These are phyloP conservation scores for Sciurus niger DNA, from an alignment of 2,113 vertebrate genomes.

Conservation along the genomic window DNA sequence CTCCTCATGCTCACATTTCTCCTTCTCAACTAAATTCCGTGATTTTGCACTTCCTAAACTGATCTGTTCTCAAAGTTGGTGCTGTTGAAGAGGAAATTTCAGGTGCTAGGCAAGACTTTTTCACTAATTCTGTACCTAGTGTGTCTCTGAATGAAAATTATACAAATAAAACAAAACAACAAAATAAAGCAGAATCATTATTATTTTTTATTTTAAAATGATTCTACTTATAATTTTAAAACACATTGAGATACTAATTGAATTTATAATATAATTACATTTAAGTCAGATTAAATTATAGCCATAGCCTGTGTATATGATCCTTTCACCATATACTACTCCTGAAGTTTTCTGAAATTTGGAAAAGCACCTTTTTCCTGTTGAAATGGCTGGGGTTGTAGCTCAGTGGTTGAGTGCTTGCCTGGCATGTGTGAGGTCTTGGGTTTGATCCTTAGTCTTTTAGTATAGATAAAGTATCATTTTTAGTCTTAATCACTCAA, in stretches of 20 bases:
- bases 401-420: no score
- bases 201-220: neutral
- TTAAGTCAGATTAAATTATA: neutral
- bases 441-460: neutral
- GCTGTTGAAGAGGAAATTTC: neutral
- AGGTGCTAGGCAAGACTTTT: neutral
- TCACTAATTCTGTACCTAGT: neutral
- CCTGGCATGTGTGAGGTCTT: no score
- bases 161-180: neutral
- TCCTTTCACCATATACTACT: neutral
- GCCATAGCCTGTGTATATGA: neutral
- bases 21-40: neutral
- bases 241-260: neutral
- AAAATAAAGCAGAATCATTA: neutral
- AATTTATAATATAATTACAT: neutral
- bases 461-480: neutral
- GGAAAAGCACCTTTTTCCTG: neutral
- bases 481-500: neutral
- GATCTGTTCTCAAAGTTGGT: neutral
- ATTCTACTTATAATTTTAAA: constrained; percentile 32
- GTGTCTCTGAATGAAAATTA: neutral
- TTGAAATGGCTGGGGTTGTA: neutral
- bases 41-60: neutral
- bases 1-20: neutral
- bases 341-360: constrained; percentile 18